Conservation (phyloP, 1,140 invertebrate genomes). For the Sinella curviseta region DNA sequence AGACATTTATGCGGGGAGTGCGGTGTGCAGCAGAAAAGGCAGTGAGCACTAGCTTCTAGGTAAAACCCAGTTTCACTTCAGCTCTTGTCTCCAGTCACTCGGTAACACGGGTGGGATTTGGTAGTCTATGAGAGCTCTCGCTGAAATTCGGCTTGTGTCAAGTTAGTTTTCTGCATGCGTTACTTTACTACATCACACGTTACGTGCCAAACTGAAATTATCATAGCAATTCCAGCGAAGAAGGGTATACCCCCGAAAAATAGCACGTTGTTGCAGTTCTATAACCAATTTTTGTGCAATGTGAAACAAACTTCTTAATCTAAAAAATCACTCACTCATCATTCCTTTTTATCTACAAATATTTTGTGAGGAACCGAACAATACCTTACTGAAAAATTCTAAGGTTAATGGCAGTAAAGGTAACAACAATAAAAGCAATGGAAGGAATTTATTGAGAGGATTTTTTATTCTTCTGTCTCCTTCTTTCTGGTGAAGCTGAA, state of each 20-base stretch:
- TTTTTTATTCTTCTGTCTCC: neutral
- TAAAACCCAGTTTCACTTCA: neutral
- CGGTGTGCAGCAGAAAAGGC: too few species aligned
- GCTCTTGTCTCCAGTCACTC: conserved; percentile 16
- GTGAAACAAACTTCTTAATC: neutral
- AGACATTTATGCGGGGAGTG: too few species aligned
- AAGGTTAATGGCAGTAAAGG: neutral
- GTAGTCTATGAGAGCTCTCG: neutral
- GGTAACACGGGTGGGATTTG: conserved; percentile 20
- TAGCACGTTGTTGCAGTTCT: neutral
- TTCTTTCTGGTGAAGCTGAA: too few species aligned
- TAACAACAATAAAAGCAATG: neutral
- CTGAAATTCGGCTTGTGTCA: neutral
- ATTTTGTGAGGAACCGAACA: neutral
- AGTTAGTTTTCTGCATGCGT: neutral
- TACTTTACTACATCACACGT: too few species aligned
- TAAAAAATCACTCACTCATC: neutral
- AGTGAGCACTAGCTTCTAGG: too few species aligned
- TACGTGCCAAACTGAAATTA: too few species aligned
- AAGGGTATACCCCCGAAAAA: too few species aligned
- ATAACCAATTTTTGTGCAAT: neutral
- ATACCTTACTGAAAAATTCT: neutral
- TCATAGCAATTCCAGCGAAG: too few species aligned
- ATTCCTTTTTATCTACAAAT: neutral
- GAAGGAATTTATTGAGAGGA: conserved; percentile 10